phyloP scores from a whole-genome alignment of 2,888 invertebrate species.

The Phyto melanocephala region DNA sequence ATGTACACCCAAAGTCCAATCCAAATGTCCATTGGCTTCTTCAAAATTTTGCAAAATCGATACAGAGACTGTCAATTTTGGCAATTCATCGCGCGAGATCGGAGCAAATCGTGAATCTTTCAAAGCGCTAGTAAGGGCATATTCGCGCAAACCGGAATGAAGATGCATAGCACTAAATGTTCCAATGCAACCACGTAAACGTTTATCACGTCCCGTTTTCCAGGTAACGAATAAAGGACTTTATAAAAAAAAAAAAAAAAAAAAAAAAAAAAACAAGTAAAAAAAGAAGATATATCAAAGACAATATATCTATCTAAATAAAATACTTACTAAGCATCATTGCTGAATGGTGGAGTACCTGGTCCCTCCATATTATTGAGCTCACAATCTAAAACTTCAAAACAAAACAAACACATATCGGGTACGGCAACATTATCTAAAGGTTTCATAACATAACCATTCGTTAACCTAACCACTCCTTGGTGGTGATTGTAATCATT shows the following conservation, averaged over 20 bases:
- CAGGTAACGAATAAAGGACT: slow-evolving; percentile 99
- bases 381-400: slow-evolving; percentile 97
- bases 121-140: slow-evolving; percentile 98
- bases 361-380: slow-evolving; percentile 96
- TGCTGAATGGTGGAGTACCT: slow-evolving; percentile 93
- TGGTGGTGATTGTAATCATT: slow-evolving; percentile 57
- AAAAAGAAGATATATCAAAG: too few relatives aligned
- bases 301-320: slow-evolving; percentile 12
- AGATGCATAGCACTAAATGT: slow-evolving; percentile 98
- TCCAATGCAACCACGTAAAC: slow-evolving; percentile 98
- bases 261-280: not conserved
- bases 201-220: slow-evolving; percentile 97
- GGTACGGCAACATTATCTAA: slow-evolving; percentile 85
- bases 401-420: slow-evolving; percentile 99
- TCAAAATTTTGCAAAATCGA: slow-evolving; percentile 96
- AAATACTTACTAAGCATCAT: slow-evolving; percentile 95
- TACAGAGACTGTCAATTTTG: slow-evolving; percentile 95
- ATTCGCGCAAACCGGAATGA: slow-evolving; percentile 95
- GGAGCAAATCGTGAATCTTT: slow-evolving; percentile 98
- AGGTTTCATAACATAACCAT: slow-evolving; percentile 76
- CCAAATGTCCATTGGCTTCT: slow-evolving; percentile 95
- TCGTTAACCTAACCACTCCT: slow-evolving; percentile 68
- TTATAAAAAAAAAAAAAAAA: slow-evolving; percentile 69
- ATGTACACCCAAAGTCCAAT: slow-evolving; percentile 98
- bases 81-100: slow-evolving; percentile 94